Conservation (phyloP, 2,888 invertebrate genomes). For the Venusia cambrica region DNA sequence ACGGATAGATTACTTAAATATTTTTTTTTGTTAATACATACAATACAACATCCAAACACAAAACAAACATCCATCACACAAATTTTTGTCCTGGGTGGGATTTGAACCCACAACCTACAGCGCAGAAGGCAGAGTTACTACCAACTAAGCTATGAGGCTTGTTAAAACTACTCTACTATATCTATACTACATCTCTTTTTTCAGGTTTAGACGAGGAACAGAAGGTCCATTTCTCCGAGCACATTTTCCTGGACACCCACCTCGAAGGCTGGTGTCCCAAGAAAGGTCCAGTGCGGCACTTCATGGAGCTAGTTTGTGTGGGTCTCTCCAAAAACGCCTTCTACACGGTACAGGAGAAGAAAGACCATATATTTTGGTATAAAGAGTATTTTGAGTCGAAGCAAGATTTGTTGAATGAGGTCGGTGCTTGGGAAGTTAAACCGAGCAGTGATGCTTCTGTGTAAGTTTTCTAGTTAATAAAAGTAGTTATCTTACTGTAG, state of each 20-base stretch:
- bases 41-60: no score
- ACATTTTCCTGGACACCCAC: constrained; percentile 94
- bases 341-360: constrained; percentile 92
- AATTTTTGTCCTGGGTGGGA: no score
- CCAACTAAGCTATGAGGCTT: no score
- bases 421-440: constrained; percentile 78
- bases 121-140: no score
- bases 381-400: constrained; percentile 93
- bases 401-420: constrained; percentile 84
- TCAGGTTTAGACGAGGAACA: constrained; percentile 84
- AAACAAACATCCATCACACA: no score
- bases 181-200: constrained; percentile 22
- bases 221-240: constrained; percentile 92
- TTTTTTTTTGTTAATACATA: no score
- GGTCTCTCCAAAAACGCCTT: constrained; percentile 97
- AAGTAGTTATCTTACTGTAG: no score
- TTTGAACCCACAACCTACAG: no score
- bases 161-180: neutral
- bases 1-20: no score
- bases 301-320: constrained; percentile 97
- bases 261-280: constrained; percentile 94
- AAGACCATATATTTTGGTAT: constrained; percentile 95
- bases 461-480: constrained; percentile 28
- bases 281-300: constrained; percentile 95
- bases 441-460: constrained; percentile 37